Evolutionary conservation across 2,113 vertebrate species (phyloP), one percentile per base, ranked within the genome.

Genomic region (Vireo altiloquus): DNA sequence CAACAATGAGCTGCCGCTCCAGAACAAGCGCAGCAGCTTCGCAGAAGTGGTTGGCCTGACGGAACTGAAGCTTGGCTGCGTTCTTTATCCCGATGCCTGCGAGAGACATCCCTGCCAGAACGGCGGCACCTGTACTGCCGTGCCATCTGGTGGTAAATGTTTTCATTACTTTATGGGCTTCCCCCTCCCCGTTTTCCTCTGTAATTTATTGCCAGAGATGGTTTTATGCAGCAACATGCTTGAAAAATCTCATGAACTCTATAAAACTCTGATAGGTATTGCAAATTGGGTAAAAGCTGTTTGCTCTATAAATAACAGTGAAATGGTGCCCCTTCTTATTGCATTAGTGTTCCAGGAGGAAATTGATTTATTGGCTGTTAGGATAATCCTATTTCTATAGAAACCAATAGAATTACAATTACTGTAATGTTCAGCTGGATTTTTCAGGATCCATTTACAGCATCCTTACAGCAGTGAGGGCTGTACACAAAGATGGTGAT

Each of bases 21-120:
- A 99, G 68, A 99, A 99, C 98, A 99, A 99, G 87, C 99, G 98
- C 80, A 99, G 99, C 49, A 99, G 97, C 90, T 99, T 99, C 7
- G 99, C 99, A 0, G 99, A 99, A 94, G 99, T 99, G 93, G 99
- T 99, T 61, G 99, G 99, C n/a, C 98, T 99, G 96, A 98, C 99
- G 0, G 99, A 99, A 56, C 91, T 99, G 70, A 99, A 99, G 94
- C 98, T 99, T 35, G 99, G 99, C 94, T 99, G 99, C 8, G 97
- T 99, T 42, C 98, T 99, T 9, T 99, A 99, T 93, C 99, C 99
- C 0, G 99, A 99, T 2, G 98, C 98, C 11, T 99, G 99, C 6
- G 97, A 98, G 86, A 98, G 98, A 40, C 98, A 98, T 47, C 99
- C 99, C 7, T 99, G 99, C 89, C 98, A 97, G 95, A 99, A 99